Conservation (phyloP, 2,797 vertebrate species). For the Tadarida brasiliensis region DNA sequence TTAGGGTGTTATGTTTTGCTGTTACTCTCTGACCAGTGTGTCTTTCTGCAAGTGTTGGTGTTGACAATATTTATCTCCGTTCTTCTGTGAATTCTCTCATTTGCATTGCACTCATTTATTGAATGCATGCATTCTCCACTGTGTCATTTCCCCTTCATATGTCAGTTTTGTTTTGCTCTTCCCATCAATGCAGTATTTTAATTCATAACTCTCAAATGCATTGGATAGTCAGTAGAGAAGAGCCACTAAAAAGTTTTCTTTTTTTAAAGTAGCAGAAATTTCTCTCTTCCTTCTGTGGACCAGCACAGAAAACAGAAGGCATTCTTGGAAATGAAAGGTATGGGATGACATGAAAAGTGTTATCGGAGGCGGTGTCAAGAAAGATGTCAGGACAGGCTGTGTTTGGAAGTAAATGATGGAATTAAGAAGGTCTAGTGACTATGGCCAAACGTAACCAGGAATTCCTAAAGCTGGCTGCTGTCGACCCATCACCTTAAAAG, state of each 20-base stretch:
- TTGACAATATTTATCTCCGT: conserved; percentile 79
- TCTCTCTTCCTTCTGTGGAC: conserved; percentile 72
- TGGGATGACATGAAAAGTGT: conserved; percentile 17
- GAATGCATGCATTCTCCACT: conserved; percentile 77
- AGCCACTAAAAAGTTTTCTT: conserved; percentile 56
- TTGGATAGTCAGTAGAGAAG: conserved; percentile 76
- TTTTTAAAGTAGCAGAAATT: conserved; percentile 61
- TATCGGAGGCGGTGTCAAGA: conserved; percentile 45
- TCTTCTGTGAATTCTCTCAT: conserved; percentile 75
- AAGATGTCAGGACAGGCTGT: conserved; percentile 68
- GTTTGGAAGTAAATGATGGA: conserved; percentile 76
- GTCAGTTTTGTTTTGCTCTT: conserved; percentile 78
- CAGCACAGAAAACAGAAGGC: conserved; percentile 31
- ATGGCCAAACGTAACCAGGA: conserved; percentile 69
- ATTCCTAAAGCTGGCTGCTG: conserved; percentile 75
- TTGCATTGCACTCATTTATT: conserved; percentile 66
- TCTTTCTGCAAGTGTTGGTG: conserved; percentile 68
- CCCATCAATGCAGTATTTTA: conserved; percentile 68
- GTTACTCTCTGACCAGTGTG: not conserved
- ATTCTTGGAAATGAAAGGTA: not conserved
- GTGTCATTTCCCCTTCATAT: conserved; percentile 77
- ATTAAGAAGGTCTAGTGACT: conserved; percentile 74
- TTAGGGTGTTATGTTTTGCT: not conserved
- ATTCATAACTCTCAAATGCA: conserved; percentile 74
- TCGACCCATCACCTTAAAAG: conserved; percentile 53